A percentile compares a stretch with the other conserved stretches of the same genome.
Evolutionary conservation across 2,888 invertebrate genomes (phyloP).

Genomic region (Pristionchus japonicus): DNA sequence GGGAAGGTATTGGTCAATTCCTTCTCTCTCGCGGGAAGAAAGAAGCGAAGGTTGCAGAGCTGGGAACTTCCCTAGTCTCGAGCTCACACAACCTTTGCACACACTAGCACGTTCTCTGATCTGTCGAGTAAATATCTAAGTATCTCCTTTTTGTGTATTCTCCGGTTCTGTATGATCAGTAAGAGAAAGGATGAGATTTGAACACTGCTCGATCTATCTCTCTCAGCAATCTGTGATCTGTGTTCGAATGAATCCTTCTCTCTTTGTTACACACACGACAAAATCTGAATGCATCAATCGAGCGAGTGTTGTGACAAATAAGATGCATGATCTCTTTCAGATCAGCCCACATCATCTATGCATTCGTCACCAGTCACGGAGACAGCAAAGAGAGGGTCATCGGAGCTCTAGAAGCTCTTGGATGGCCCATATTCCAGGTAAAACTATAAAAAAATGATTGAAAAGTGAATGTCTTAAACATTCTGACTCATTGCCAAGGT

Average conservation of each 20-base stretch:
- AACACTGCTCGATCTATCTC: background rate
- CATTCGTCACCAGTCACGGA: slow-evolving; percentile 91
- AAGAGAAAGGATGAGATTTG: too few species aligned
- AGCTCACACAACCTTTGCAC: background rate
- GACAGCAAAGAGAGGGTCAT: slow-evolving; percentile 85
- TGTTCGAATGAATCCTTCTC: background rate
- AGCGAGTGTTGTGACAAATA: background rate
- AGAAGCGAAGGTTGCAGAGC: background rate
- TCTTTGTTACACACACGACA: background rate
- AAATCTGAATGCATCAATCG: background rate
- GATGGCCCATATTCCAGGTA: slow-evolving; percentile 85
- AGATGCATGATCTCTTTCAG: slow-evolving; percentile 77
- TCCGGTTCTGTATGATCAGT: too few species aligned
- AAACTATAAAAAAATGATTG: background rate
- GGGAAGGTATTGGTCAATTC: background rate
- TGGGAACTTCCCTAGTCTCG: background rate
- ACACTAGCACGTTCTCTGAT: background rate
- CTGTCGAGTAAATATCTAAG: too few species aligned
- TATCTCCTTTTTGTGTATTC: too few species aligned
- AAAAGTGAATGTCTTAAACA: too few species aligned
- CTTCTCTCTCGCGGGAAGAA: background rate
- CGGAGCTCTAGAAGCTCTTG: slow-evolving; percentile 89
- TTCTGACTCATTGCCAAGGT: too few species aligned
- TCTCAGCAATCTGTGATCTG: background rate
- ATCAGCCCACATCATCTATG: slow-evolving; percentile 94